Evolutionary conservation across 2,888 invertebrate species (phyloP), one percentile per base, ranked within the genome.

Genomic region (Mactromeris polynyma): DNA sequence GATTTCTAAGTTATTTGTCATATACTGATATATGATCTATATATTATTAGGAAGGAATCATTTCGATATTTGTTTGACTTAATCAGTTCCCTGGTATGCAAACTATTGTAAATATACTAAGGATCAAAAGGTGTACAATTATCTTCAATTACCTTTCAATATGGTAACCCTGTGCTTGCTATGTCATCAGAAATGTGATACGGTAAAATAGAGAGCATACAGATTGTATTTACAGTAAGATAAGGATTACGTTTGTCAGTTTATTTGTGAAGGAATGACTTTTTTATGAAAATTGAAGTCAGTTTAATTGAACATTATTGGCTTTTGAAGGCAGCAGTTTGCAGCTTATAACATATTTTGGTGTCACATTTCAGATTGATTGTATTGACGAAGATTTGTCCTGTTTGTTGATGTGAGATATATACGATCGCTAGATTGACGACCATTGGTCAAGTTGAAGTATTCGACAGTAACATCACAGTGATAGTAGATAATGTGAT

Each of bases 211-310:
- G 58, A 58, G 40, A 36, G 38, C 11, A 17, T 26, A 69, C 42
- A 46, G 19, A 40, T 40, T 69, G 36, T 73, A 83, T 73, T 4
- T 42, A 69, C 38, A 83, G 19, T 11, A 42, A 83, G 83, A 73
- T 83, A 77, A 51, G 21, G 26, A 6, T 54, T 83, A 77, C 36
- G 21, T 83, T 46, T 40, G 73, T 69, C 69, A 69, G 31, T 14
- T 31, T 69, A 69, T 69, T 9, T 7, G 40, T 42, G 21, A 26
- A 46, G 17, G 69, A 83, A 83, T 78, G 77, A 77, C n/a, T 36
- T 83, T 77, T 83, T 83, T 83, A 83, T 83, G 77, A 77, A 46
- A 83, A 83, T 77, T 77, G 38, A 78, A n/a, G 6, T 11, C 21
- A 73, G 46, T 77, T 83, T 83, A 33, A 83, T 83, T 78, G 21